These are phyloP conservation scores for Aleadryas rufinucha DNA, from an alignment of 2,113 vertebrate species.

Conservation along the genomic window DNA sequence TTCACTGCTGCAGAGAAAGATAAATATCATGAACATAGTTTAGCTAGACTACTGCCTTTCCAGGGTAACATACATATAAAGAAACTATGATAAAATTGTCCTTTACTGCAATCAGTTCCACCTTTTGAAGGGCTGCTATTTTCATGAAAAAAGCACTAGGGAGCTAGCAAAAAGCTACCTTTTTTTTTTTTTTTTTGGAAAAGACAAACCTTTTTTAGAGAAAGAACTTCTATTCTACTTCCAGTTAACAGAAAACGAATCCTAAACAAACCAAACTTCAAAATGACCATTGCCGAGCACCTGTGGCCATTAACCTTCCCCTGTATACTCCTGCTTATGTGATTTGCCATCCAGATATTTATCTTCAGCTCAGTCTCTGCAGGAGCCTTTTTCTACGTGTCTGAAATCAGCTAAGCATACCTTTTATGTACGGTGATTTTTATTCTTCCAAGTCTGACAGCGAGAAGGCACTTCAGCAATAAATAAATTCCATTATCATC, in stretches of 20 bases:
- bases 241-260: background rate
- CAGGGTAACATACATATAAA: background rate
- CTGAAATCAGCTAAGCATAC: background rate
- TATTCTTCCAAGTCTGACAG: background rate
- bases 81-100: background rate
- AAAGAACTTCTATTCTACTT: background rate
- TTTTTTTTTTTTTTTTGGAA: background rate
- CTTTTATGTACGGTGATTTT: background rate
- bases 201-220: background rate
- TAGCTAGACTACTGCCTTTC: background rate
- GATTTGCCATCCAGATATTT: background rate
- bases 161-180: background rate
- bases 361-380: background rate
- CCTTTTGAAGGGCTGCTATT: background rate
- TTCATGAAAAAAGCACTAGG: background rate
- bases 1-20: background rate
- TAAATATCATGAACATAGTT: background rate
- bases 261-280: background rate
- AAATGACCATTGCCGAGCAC: background rate
- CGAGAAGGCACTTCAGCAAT: background rate
- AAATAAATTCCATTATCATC: background rate
- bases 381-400: background rate
- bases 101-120: background rate
- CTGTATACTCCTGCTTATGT: background rate
- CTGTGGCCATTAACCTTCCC: background rate